Percentiles rank a stretch among this genome's conserved stretches.
Conservation (phyloP, 2,797 vertebrate species). For the Euthynnus affinis region DNA sequence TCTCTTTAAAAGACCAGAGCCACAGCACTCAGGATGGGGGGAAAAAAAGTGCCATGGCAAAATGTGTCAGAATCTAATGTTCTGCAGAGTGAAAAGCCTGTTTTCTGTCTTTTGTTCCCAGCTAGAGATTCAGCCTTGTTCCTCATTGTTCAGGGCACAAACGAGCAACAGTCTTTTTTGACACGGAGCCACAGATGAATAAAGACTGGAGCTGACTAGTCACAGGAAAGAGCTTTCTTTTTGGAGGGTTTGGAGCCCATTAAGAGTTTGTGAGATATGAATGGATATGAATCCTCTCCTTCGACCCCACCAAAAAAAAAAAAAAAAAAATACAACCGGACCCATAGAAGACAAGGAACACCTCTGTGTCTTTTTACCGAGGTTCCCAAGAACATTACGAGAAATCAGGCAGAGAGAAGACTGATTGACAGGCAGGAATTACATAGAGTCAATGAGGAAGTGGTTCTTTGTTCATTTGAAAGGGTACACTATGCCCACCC, state of each 20-base stretch:
- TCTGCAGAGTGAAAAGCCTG: conserved; percentile 99
- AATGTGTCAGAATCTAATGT: conserved; percentile 99
- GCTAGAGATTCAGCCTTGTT: conserved; percentile 98
- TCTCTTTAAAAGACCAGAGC: conserved; percentile 97
- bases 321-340: conserved; percentile 79
- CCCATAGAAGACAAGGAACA: conserved; percentile 76
- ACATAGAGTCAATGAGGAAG: conserved; percentile 85
- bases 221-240: conserved; percentile 93
- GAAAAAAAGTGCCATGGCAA: conserved; percentile 87
- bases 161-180: conserved; percentile 99
- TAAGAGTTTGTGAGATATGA: conserved; percentile 91
- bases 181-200: conserved; percentile 99
- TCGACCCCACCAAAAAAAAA: conserved; percentile 80
- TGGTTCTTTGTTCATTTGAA: conserved; percentile 82
- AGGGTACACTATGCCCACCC: conserved; percentile 72
- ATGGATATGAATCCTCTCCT: conserved; percentile 90
- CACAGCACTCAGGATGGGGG: conserved; percentile 91
- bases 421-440: conserved; percentile 84
- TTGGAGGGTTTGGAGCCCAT: conserved; percentile 87
- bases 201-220: conserved; percentile 99
- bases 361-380: conserved; percentile 81
- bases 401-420: conserved; percentile 75
- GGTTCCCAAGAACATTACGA: conserved; percentile 83
- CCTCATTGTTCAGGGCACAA: conserved; percentile 96
- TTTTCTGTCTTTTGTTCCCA: conserved; percentile 98